Conservation (phyloP, 2,113 vertebrate species). For the Melanotaenia duboulayi region DNA sequence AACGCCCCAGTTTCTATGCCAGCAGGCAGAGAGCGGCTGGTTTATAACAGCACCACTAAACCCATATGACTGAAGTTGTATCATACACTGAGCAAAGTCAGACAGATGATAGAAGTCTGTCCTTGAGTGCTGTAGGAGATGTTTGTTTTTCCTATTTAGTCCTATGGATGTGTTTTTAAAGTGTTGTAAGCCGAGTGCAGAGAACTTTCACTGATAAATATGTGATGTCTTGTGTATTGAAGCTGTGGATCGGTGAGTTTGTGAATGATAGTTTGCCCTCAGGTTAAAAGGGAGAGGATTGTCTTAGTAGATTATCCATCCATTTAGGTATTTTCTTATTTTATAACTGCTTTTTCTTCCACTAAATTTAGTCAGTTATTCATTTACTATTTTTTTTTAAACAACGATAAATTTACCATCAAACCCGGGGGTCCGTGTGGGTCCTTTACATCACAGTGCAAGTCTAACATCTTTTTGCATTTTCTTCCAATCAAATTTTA, state of each 20-base stretch:
- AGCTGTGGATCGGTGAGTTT: slow-evolving; percentile 5
- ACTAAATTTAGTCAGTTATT: not conserved
- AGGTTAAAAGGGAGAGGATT: slow-evolving; percentile 37
- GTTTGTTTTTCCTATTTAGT: slow-evolving; percentile 21
- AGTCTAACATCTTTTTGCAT: accelerated
- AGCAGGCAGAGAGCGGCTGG: slow-evolving; percentile 88
- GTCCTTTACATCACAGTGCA: slow-evolving; percentile 22
- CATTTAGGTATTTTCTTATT: not conserved
- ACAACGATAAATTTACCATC: not conserved
- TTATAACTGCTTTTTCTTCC: not conserved
- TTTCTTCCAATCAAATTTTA: not conserved
- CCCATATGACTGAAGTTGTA: slow-evolving; percentile 84
- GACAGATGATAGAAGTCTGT: slow-evolving; percentile 20
- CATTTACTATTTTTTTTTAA: not conserved
- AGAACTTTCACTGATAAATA: slow-evolving; percentile 21
- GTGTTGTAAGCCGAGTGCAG: slow-evolving; percentile 1
- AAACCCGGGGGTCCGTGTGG: not conserved
- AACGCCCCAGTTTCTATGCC: slow-evolving; percentile 79
- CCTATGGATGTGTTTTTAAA: slow-evolving; percentile 22
- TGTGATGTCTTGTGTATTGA: slow-evolving; percentile 36
- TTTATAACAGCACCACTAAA: slow-evolving; percentile 91
- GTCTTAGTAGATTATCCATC: slow-evolving; percentile 1
- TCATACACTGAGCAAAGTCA: slow-evolving; percentile 20
- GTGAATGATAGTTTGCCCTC: slow-evolving; percentile 42
- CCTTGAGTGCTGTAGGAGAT: slow-evolving; percentile 9